Conservation (phyloP, 1,140 invertebrate genomes). For the Agraylea sexmaculata region DNA sequence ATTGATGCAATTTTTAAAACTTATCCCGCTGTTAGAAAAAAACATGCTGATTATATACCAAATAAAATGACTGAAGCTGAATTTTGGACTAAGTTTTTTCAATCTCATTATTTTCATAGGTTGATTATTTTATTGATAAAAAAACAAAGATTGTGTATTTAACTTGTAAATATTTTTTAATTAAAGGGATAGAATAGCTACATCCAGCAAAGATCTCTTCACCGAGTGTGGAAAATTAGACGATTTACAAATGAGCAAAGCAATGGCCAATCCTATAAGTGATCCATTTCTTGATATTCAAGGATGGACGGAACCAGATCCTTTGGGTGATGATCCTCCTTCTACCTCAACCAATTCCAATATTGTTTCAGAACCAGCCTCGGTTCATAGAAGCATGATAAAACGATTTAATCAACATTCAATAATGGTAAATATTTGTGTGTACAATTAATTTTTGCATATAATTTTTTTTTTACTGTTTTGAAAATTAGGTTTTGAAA, state of each 20-base stretch:
- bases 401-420: conserved; percentile 96
- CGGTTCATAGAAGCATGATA: conserved; percentile 86
- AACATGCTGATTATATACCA: conserved; percentile 94
- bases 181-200: conserved; percentile 72
- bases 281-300: conserved; percentile 69
- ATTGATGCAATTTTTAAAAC: conserved; percentile 98
- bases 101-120: conserved; percentile 98
- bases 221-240: conserved; percentile 94
- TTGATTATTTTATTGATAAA: conserved; percentile 16
- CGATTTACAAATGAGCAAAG: conserved; percentile 74
- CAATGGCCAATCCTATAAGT: conserved; percentile 62
- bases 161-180: conserved; percentile 1
- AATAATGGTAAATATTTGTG: conserved; percentile 56
- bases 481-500: conserved; percentile 54
- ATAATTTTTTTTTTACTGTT: conserved; percentile 7
- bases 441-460: not conserved
- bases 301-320: conserved; percentile 17
- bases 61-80: conserved; percentile 89
- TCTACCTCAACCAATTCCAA: not conserved
- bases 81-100: conserved; percentile 99
- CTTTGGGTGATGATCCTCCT: conserved; percentile 11
- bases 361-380: conserved; percentile 6
- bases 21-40: conserved; percentile 95
- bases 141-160: not conserved
- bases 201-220: conserved; percentile 86